Evolutionary conservation across 2,113 vertebrate species (phyloP), one percentile per base, ranked within the genome.

Genomic region (Actinemys pallida): DNA sequence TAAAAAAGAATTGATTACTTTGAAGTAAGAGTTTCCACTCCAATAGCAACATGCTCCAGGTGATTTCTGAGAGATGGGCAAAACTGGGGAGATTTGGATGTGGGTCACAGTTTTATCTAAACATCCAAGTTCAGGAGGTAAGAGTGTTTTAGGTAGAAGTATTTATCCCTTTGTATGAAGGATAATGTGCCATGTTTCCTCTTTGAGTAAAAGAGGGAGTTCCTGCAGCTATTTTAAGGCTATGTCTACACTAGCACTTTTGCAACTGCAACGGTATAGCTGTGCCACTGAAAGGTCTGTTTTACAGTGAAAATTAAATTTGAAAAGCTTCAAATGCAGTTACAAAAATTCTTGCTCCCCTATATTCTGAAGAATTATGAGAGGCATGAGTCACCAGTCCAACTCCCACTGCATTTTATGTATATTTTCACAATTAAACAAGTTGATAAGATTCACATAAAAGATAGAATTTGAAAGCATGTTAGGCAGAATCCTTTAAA

Each of bases 371-470:
- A 83, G n/a, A 65, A 20, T 22, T 2, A 2, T 10, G 52, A 0
- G 2, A 86, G 7, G 39, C 0, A 2, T 25, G 83, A 89, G 76
- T 65, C 24, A 4, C 13, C 47, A 84, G 39, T 54, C 87, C 79
- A 90, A 81, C 4, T 20, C 65, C 82, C 0, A 0, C 45, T 83
- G 83, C 49, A 39, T 93, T 95, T 90, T 87, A 83, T 80, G 93
- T 56, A 62, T 1, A 10, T 84, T 88, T 92, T 91, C 83, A 72
- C 75, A 88, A 62, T 87, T 69, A 88, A 90, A 81, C 27, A 5
- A 4, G 27, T 19, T 93, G 90, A 69, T 90, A 81, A 95, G 90
- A 94, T 86, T 91, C 88, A 86, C 47, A 84, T 65, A 56, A 39
- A 49, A 92, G 84, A 92, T 83, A 90, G 0, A 5, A 27, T 29